Base-by-base conservation (phyloP, 2,113 vertebrate genomes). In the Sakesphorus luctuosus region DNA sequence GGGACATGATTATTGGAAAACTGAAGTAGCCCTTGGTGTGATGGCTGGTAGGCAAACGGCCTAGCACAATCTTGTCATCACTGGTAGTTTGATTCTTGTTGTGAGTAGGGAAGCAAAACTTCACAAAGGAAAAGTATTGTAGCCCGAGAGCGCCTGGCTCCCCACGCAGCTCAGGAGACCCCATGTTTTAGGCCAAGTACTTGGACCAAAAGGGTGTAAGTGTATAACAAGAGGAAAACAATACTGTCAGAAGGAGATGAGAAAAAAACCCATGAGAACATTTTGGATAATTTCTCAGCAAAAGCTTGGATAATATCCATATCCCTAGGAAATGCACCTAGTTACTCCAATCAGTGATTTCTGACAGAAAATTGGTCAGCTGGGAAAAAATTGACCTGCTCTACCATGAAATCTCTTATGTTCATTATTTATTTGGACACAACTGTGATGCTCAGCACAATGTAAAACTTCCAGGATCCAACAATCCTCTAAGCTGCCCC, bases 341-440 rank as follows among this genome's bases (percentile, higher is more conserved):
- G 56, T 75, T 84, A 67, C 13, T 81, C 56, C 15, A 49, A 2
- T 61, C 24, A 49, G 13, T 3, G 2, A 90, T 68, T 63, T 78
- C 72, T 78, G 40, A 19, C 67, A 61, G 55, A 84, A 92, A 85
- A 71, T 21, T 53, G 29, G 28, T 75, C 61, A 71, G 38, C 33
- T 81, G 35, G 67, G 13, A 85, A 85, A 87, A 50, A 56, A 25
- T 2, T 31, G 16, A 63, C 35, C 59, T 69, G 24, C 29, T 77
- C 14, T 74, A 35, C 56, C 23, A 35, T 71, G 47, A 83, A 90
- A 74, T 71, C 40, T 81, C 44, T 47, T 46, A 47, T n/a, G 61
- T 61, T 94, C 49, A 18, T 62, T 94, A 38, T 78, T 88, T 86
- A 31, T 80, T 96, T 92, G 72, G 79, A 59, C 24, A 69, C 84